Percentiles rank a stretch among this genome's conserved stretches.
Conservation (phyloP, 1,140 invertebrate species). For the Zaprionus capensis region DNA sequence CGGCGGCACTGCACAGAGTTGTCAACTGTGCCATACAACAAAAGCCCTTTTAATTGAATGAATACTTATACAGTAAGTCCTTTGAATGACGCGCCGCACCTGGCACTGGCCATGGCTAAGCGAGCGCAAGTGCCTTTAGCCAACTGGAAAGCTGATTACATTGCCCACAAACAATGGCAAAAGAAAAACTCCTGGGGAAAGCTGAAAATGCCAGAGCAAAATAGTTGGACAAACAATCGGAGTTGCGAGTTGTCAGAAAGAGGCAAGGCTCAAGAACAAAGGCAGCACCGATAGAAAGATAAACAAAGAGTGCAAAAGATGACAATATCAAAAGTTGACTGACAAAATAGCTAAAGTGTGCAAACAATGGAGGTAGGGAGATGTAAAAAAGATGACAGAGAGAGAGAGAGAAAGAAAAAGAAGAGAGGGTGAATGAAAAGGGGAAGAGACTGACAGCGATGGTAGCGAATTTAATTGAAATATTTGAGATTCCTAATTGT, state of each 20-base stretch:
- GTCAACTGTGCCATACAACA: slow-evolving; percentile 17
- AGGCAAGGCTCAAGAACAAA: slow-evolving; percentile 8
- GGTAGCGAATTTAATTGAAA: background rate
- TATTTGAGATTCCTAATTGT: background rate
- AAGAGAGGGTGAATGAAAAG: background rate
- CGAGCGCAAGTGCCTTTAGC: slow-evolving; percentile 42
- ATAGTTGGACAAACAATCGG: slow-evolving; percentile 29
- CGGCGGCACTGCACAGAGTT: background rate
- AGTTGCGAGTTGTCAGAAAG: slow-evolving; percentile 10
- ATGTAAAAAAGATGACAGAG: background rate
- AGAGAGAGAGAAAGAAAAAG: background rate
- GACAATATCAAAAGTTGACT: slow-evolving; percentile 26
- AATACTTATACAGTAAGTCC: slow-evolving; percentile 46
- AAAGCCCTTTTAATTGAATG: slow-evolving; percentile 62
- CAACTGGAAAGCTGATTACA: slow-evolving; percentile 56
- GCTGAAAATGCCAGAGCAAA: slow-evolving; percentile 35
- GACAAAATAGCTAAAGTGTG: slow-evolving; percentile 2
- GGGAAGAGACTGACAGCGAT: background rate
- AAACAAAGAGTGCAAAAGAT: slow-evolving; percentile 22
- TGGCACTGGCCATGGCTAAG: slow-evolving; percentile 1
- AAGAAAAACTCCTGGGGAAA: slow-evolving; percentile 6
- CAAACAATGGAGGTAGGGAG: background rate
- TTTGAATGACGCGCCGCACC: slow-evolving; percentile 21
- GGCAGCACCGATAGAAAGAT: slow-evolving; percentile 7
- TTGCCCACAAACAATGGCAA: slow-evolving; percentile 41